phyloP scores from a whole-genome alignment of 2,888 invertebrate genomes.

The Lutraria lutraria region DNA sequence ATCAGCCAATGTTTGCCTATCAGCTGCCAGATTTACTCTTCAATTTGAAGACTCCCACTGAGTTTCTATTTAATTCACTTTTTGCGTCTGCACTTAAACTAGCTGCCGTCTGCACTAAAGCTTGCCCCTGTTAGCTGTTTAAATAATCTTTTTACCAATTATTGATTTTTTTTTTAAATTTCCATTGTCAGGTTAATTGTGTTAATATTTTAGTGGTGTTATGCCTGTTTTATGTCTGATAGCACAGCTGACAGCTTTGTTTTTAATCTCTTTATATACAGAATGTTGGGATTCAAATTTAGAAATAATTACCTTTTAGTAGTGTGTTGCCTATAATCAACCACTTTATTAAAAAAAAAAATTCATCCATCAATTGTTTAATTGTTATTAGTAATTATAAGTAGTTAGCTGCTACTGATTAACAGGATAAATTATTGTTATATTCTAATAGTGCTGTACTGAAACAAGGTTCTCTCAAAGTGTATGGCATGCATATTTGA shows the following conservation, averaged over 20 bases:
- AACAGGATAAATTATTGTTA: no score
- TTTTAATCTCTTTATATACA: neutral
- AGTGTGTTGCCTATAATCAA: neutral
- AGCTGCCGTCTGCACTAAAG: neutral
- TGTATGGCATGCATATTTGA: no score
- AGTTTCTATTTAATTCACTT: conserved; percentile 14
- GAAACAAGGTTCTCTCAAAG: no score
- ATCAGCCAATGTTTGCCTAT: conserved; percentile 18
- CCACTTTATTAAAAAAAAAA: neutral
- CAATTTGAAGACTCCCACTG: conserved; percentile 23
- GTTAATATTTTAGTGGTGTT: neutral
- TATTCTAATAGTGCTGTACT: no score
- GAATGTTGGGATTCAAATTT: neutral
- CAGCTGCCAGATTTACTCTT: conserved; percentile 25
- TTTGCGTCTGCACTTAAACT: conserved; percentile 17
- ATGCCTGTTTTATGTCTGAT: neutral
- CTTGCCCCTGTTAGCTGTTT: neutral
- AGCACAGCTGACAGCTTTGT: neutral
- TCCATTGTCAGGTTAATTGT: conserved; percentile 1
- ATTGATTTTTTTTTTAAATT: conserved; percentile 2
- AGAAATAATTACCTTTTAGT: neutral
- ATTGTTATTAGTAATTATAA: no score
- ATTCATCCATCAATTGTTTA: no score
- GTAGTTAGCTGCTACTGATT: no score
- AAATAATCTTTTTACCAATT: neutral